phyloP scores from a whole-genome alignment of 2,888 invertebrate genomes.

The Lepidochitona cinerea region DNA sequence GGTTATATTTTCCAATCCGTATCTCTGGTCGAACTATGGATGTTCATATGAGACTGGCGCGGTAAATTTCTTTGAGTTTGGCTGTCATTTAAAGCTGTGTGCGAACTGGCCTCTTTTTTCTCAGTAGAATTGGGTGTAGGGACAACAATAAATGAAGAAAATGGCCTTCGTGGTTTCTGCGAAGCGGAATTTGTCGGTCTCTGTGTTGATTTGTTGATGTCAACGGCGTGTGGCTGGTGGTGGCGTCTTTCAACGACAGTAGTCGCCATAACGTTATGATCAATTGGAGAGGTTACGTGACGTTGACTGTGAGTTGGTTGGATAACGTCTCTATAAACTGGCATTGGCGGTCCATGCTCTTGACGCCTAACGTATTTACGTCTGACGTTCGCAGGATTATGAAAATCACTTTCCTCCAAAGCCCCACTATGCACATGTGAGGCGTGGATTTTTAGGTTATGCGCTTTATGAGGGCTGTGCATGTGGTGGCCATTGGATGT shows the following conservation, averaged over 20 bases:
- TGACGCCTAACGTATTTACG: not conserved
- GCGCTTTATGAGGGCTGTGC: not conserved
- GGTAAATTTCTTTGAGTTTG: not conserved
- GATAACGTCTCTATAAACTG: not conserved
- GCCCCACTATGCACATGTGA: not conserved
- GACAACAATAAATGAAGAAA: not conserved
- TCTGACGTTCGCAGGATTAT: not conserved
- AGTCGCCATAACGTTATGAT: not conserved
- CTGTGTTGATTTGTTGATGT: not conserved
- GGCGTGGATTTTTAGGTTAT: not conserved
- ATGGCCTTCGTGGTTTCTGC: not conserved
- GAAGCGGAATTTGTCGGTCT: not conserved
- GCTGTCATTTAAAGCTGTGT: not conserved
- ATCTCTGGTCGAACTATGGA: not conserved
- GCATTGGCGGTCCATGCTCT: not conserved
- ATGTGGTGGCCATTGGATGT: not conserved
- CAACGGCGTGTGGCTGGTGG: not conserved
- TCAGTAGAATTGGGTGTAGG: not conserved
- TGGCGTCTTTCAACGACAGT: not conserved
- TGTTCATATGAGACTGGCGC: not conserved
- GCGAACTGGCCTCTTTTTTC: not conserved
- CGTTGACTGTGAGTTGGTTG: not conserved
- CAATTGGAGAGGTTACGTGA: not conserved
- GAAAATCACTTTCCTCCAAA: not conserved
- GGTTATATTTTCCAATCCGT: not conserved